Base-by-base conservation (phyloP, 2,797 vertebrate species). In the Poliocrania exsul region DNA sequence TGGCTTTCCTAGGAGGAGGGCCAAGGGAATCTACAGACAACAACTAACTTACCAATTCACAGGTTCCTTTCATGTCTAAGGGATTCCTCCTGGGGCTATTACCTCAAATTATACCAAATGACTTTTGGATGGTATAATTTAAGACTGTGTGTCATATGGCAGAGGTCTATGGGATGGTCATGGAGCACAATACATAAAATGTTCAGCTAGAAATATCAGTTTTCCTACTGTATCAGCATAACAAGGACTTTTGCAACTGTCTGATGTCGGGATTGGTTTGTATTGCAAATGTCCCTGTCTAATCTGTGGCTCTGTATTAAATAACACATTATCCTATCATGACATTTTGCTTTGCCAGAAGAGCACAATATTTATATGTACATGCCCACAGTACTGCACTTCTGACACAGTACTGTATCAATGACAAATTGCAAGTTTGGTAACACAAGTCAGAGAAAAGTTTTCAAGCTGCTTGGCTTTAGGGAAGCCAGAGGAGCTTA, bases 301-400 rank as follows among this genome's bases (percentile, higher is more conserved):
- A 69, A 90, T 81, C 57, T 81, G 44, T 88, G 81, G 77, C 73
- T 83, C 77, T 47, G 42, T 61, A 72, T 86, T 93, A 75, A 93
- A 81, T 72, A 92, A 84, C 58, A 66, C 54, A 29, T 75, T 64
- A 58, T 33, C 77, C 88, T 88, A 42, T 82, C 57, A n/a, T 50
- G 87, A 73, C 58, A 81, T 65, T 92, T 71, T 49, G 49, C 65
- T 78, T 71, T 78, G 75, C 87, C 67, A 82, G 64, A 61, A 70
- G 33, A 80, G 49, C 14, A 81, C 46, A 88, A 26, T 44, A 71
- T 86, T 92, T 74, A 74, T 16, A 81, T 3, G 10, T 25, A 26
- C 18, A 3, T 86, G 83, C 78, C 67, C 79, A n/a, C 56, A 24
- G 67, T 5, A 11, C 51, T 57, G 67, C 75, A 35, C 53, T 85